Conservation (phyloP, 2,888 invertebrate genomes). For the Dascillus cervinus region DNA sequence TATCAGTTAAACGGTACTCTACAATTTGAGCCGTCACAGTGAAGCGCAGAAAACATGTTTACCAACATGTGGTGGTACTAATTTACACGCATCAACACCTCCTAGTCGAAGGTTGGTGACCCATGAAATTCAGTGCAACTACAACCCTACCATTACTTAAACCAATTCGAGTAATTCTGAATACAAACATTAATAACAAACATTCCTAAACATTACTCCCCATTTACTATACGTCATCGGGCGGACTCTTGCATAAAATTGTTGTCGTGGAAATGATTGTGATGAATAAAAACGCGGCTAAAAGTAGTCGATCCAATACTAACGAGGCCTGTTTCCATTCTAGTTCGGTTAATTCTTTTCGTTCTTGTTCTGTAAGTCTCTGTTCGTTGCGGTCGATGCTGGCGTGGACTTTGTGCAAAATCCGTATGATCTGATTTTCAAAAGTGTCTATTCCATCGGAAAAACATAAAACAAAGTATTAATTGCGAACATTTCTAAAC, state of each 20-base stretch:
- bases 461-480: not conserved
- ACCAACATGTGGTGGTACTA: no score
- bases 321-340: constrained; percentile 83
- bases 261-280: constrained; percentile 73
- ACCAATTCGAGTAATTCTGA: not conserved
- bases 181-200: not conserved
- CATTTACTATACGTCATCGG: constrained; percentile 10
- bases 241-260: constrained; percentile 61
- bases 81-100: no score
- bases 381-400: constrained; percentile 76
- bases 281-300: constrained; percentile 68
- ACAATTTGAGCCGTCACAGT: no score
- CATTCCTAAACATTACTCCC: constrained; percentile 5
- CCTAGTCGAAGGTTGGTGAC: no score
- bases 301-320: constrained; percentile 71
- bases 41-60: no score
- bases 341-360: constrained; percentile 68
- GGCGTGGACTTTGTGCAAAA: constrained; percentile 59
- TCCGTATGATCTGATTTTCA: constrained; percentile 59
- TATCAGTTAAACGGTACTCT: no score
- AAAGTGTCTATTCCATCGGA: constrained; percentile 38
- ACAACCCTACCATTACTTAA: not conserved
- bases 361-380: constrained; percentile 70
- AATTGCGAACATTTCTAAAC: no score
- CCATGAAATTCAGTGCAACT: not conserved